Percentiles rank a stretch among this genome's conserved stretches.
These are phyloP conservation scores for Myiozetetes cayanensis DNA, from an alignment of 2,113 vertebrate genomes.

Conservation along the genomic window DNA sequence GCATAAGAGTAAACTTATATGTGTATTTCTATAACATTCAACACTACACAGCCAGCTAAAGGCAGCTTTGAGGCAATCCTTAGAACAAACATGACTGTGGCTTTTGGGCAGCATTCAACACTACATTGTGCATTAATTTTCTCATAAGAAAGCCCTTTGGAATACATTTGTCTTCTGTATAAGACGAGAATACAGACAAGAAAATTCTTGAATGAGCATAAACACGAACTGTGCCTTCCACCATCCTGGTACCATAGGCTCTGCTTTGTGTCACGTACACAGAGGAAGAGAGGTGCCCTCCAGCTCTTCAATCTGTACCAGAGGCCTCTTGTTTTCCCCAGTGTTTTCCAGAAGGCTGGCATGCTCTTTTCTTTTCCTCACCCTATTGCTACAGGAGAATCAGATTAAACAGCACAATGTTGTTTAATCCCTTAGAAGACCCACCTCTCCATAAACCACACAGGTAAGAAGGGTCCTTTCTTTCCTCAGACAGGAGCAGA, in stretches of 20 bases:
- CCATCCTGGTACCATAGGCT: not conserved
- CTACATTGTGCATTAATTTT: not conserved
- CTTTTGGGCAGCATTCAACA: not conserved
- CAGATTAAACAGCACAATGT: not conserved
- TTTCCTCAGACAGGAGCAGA: not conserved
- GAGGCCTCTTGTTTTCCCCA: accelerated
- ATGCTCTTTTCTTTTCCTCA: not conserved
- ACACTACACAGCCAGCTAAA: not conserved
- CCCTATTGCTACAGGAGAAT: not conserved
- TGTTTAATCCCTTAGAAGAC: not conserved
- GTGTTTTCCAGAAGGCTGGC: not conserved
- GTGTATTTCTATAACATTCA: not conserved
- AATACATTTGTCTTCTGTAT: not conserved
- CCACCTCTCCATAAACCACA: accelerated
- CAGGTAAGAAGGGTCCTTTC: not conserved
- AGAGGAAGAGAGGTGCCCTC: not conserved
- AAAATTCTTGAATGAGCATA: not conserved
- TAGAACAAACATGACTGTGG: not conserved
- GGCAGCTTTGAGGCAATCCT: not conserved
- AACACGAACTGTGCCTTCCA: not conserved
- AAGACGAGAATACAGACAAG: not conserved
- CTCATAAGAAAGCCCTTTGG: not conserved
- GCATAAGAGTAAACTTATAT: not conserved
- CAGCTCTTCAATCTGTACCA: not conserved
- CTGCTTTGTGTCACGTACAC: not conserved